A percentile compares a stretch with the other conserved stretches of the same genome.
These are phyloP conservation scores for Caiman crocodilus DNA, from an alignment of 2,797 vertebrate species.

Conservation along the genomic window DNA sequence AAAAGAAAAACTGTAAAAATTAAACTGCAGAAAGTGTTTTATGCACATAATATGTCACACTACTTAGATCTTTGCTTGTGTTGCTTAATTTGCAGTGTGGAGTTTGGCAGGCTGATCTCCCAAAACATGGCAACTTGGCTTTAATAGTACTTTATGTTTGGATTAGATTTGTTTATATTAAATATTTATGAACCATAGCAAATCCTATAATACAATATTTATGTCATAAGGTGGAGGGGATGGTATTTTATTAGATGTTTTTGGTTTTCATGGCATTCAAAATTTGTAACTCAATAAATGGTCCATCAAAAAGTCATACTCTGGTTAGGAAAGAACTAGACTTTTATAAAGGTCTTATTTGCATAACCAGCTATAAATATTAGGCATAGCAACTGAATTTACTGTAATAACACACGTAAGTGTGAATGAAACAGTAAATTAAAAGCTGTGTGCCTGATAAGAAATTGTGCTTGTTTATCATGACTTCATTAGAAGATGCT, in stretches of 20 bases:
- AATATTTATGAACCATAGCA: neutral
- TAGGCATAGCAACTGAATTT: neutral
- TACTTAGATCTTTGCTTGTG: neutral
- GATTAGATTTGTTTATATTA: conserved; percentile 55
- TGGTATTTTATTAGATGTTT: neutral
- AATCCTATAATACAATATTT: neutral
- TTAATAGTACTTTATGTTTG: conserved; percentile 25
- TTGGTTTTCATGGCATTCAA: conserved; percentile 45
- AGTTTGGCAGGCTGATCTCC: neutral
- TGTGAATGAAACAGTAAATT: neutral
- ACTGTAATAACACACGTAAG: neutral
- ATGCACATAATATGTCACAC: neutral
- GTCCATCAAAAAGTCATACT: conserved; percentile 62
- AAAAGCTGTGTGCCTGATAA: neutral
- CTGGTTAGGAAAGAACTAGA: conserved; percentile 63
- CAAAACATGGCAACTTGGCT: neutral
- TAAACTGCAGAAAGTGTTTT: conserved; percentile 38
- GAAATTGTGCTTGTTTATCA: neutral
- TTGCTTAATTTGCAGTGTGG: neutral
- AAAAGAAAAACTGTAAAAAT: conserved; percentile 13
- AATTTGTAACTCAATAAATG: conserved; percentile 68
- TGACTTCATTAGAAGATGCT: neutral
- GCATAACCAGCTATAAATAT: conserved; percentile 51
- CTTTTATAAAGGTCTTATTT: conserved; percentile 49
- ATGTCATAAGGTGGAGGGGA: neutral